Evolutionary conservation across 1,140 invertebrate genomes (phyloP), one percentile per base, ranked within the genome.

Genomic region (Physella acuta): DNA sequence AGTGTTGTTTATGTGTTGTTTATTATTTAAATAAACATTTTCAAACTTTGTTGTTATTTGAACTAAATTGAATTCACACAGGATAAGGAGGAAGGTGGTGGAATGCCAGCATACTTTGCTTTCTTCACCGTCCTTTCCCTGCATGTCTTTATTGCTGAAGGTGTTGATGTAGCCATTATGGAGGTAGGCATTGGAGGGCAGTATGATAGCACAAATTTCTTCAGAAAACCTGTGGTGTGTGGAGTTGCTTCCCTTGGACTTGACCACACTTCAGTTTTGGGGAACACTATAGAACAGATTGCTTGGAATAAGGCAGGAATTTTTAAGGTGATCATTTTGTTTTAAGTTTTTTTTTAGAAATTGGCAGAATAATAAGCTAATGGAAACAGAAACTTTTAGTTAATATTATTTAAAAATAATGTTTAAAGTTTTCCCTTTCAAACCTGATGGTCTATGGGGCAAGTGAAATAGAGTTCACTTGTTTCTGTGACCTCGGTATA

Each of bases 151-250:
- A 53, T 95, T 0, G 85, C 90, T 61, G 91, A 95, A 80, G 89
- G 94, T 30, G 87, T 90, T 28, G 94, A 99, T 83, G 96, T 97
- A 5, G 93, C 93, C 0, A 90, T 99, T 52, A 81, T 99, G 3
- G 98, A 99, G 87, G 97, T 98, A 53, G 98, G 98, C 16, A 97
- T 99, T 75, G 98, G 98, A 0, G 98, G 98, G 0, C 89, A 93
- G 81, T 91, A 91, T 76, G 98, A 99, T 83, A 92, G 90, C 74
- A 99, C 98, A 1, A 99, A 99, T 87, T 86, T 99, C 8, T 80
- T 99, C 39, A 71, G 72, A 36, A 76, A 73, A 33, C 79, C 80
- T 1, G 86, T 90, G 37, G 93, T 94, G 5, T 92, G 93, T 76
- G 97, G 95, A 66, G 92, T 99, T 33, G 93, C 94, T 0, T 93